Evolutionary conservation across 2,113 vertebrate species (phyloP).

Genomic region (Tupaia tana): DNA sequence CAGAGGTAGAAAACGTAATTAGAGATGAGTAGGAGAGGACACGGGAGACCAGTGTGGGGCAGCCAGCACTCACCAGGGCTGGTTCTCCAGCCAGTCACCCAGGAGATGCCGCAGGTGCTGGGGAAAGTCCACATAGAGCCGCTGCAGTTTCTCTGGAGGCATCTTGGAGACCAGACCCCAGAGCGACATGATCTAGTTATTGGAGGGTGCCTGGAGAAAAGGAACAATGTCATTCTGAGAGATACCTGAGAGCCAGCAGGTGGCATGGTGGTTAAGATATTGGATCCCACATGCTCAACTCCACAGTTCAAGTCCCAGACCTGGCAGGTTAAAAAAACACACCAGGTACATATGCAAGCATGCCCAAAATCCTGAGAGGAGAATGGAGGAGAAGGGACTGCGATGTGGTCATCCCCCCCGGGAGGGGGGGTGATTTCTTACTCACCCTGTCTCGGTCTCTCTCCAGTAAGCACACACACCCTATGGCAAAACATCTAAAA

Average conservation of each 20-base stretch:
- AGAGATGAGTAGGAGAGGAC: neutral
- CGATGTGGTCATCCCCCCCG: too few relatives aligned
- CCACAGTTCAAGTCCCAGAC: too few relatives aligned
- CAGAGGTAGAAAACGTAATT: neutral
- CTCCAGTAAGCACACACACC: too few relatives aligned
- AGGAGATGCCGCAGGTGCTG: conserved; percentile 85
- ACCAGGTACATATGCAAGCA: too few relatives aligned
- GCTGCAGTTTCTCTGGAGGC: conserved; percentile 82
- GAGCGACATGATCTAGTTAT: conserved; percentile 83
- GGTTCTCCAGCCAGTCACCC: conserved; percentile 88
- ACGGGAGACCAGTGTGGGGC: neutral
- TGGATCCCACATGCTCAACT: too few relatives aligned
- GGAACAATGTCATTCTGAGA: neutral
- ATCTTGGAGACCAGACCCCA: conserved; percentile 86
- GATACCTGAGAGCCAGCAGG: neutral
- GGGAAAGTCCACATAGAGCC: conserved; percentile 84
- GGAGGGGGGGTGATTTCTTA: too few relatives aligned
- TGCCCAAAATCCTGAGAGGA: too few relatives aligned
- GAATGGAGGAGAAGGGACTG: too few relatives aligned
- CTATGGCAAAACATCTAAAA: too few relatives aligned
- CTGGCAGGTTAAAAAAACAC: too few relatives aligned
- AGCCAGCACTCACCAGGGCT: conserved; percentile 87
- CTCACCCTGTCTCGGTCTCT: too few relatives aligned
- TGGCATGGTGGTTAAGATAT: too few relatives aligned
- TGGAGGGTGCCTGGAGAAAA: conserved; percentile 65